Base-by-base conservation (phyloP, 2,888 invertebrate species). In the Urechis unicinctus region DNA sequence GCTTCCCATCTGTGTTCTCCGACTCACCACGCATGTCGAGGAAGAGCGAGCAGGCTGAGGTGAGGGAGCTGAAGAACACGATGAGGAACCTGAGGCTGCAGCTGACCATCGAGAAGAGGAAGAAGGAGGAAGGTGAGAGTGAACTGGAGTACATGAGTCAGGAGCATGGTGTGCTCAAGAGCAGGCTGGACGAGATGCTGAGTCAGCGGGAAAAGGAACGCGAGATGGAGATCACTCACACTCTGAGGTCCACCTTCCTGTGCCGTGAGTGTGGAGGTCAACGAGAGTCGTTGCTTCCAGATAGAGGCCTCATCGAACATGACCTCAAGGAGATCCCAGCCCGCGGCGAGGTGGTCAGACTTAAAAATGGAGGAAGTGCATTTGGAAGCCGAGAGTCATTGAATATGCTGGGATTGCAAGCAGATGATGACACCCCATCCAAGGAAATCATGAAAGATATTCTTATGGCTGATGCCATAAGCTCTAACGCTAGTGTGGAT, bases 281-380 rank as follows among this genome's bases (percentile, higher is more conserved):
- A 22, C 25, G 25, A 44, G 50, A 24, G 42, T 52, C 47, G 58
- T 29, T 30, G 41, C 24, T 30, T 3, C 47, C 26, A 28, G 57
- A 61, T 22, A 45, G 50, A 1, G 67, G 71, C 30, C 63, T 61
- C 46, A 70, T 73, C 1, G 74, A 74, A 58, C 69, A 71, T 51
- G 74, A 75, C 53, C 64, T 68, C 2, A 62, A 65, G 44, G 64
- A 72, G 55, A 66, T 64, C 22, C 68, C 68, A 30, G n/a, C n/a
- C n/a, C 67, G 67, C 42, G 74, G 71, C 22, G 68, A 71, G 59
- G 62, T 73, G 29, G 68, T 72, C 2, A 66, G 71, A 52, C 64
- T 75, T 55, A 71, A 72, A 55, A 68, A 73, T 52, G 76, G 76
- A 1, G 75, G 76, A 13, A 74, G 73, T 53, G 68, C 74, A 29